Evolutionary conservation across 2,797 vertebrate genomes (phyloP), one percentile per base, ranked within the genome.

Genomic region (Anisognathus igniventris): DNA sequence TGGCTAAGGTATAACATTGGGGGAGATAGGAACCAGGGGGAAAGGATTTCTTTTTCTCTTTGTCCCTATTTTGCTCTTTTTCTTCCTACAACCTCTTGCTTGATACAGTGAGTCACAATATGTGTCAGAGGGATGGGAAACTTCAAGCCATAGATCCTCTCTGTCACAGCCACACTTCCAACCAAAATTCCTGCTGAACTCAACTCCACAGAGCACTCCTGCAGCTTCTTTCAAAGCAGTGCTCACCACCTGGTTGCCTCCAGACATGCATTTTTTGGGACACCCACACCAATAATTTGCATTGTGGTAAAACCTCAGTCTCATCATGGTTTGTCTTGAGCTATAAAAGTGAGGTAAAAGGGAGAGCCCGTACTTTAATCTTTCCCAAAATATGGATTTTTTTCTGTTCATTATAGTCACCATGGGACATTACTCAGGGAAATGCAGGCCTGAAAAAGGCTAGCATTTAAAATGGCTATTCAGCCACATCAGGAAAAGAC

Each of bases 41-140:
- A 45, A 72, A 75, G 30, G 37, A 22, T 30, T 81, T 51, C 75
- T 92, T 83, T 89, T 83, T 57, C 67, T 95, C 39, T 14, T 39
- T 39, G 39, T 39, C 39, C 39, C 39, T 39, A 14, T 39, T 39
- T 39, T 39, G 39, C 39, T 51, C 75, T 92, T 83, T 89, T 83
- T 57, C 67, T 95, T 87, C 70, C 76, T 86, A 25, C 28, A 61
- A 88, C 73, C 21, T 96, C 57, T 92, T 91, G 40, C 77, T 88
- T 95, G 96, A 78, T 56, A 74, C 4, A 9, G 31, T 93, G 90
- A 96, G 68, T 86, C 80, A 84, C 1, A 7, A 31, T 86, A 62
- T 21, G 22, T 64, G 51, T 40, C 8, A 16, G 76, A 94, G 74
- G 80, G 82, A 86, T 78, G 85, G 71, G 80, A 96, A 94, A 76